Conservation (phyloP, 1,140 invertebrate genomes). For the Microplitis mediator region DNA sequence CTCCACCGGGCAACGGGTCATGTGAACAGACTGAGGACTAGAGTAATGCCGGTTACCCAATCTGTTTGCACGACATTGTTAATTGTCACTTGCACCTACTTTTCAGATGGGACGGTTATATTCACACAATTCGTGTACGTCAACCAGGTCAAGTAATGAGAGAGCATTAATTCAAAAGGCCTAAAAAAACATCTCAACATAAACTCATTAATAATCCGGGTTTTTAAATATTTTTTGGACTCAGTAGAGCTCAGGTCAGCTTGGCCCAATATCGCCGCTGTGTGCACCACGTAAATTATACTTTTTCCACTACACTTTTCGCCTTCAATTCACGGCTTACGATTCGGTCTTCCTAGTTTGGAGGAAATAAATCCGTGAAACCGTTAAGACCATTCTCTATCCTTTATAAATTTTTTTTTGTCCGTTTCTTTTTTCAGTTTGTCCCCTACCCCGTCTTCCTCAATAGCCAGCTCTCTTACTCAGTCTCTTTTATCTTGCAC, state of each 20-base stretch:
- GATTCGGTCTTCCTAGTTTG: conserved; percentile 1
- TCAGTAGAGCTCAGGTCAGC: background rate
- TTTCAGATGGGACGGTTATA: background rate
- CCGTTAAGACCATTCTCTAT: conserved; percentile 25
- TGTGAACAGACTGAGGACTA: background rate
- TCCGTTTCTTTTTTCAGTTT: background rate
- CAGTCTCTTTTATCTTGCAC: background rate
- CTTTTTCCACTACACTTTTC: conserved; percentile 23
- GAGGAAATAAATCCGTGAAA: conserved; percentile 41
- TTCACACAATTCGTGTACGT: background rate
- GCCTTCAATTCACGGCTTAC: conserved; percentile 25
- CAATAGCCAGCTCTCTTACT: too few species aligned
- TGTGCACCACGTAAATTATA: conserved; percentile 5
- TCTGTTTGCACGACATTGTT: conserved; percentile 19
- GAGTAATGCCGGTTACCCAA: background rate
- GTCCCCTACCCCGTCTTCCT: background rate
- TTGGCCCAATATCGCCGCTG: background rate
- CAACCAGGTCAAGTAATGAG: background rate
- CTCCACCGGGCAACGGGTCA: background rate
- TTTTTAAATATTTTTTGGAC: too few species aligned
- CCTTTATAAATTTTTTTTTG: background rate
- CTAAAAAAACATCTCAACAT: too few species aligned
- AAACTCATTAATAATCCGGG: too few species aligned
- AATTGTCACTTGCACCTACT: conserved; percentile 18
- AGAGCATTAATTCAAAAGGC: too few species aligned